These are phyloP conservation scores for Lepidostoma basale DNA, from an alignment of 1,140 invertebrate genomes.

Conservation along the genomic window DNA sequence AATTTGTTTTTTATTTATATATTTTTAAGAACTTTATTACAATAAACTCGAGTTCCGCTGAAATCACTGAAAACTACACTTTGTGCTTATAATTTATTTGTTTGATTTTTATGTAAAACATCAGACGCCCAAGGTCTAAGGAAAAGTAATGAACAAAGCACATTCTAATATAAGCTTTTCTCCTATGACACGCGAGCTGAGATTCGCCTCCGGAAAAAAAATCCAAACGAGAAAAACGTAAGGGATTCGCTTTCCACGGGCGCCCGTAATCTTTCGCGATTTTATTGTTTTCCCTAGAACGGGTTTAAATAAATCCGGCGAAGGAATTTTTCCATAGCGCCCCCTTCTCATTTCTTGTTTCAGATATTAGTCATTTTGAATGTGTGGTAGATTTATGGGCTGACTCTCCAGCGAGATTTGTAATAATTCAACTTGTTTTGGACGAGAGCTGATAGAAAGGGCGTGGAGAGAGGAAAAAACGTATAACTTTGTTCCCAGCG, in stretches of 20 bases:
- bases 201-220: too few relatives aligned
- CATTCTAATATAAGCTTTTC: neutral
- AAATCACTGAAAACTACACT: too few relatives aligned
- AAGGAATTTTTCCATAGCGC: conserved; percentile 25
- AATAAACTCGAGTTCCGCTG: too few relatives aligned
- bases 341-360: conserved; percentile 39
- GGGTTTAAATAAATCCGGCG: conserved; percentile 40
- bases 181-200: neutral
- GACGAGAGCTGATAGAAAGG: conserved; percentile 38
- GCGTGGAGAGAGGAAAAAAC: neutral
- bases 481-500: neutral
- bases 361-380: conserved; percentile 46
- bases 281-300: conserved; percentile 39
- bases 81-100: too few relatives aligned
- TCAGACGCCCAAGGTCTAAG: too few relatives aligned
- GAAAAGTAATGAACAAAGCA: too few relatives aligned
- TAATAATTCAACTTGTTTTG: conserved; percentile 45
- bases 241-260: neutral
- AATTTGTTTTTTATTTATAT: too few relatives aligned
- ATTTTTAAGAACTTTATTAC: too few relatives aligned
- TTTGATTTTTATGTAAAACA: too few relatives aligned
- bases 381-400: conserved; percentile 43
- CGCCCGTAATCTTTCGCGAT: conserved; percentile 24
- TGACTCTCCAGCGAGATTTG: conserved; percentile 42
- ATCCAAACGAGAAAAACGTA: too few relatives aligned